A percentile compares a stretch with the other conserved stretches of the same genome.
Conservation (phyloP, 2,797 vertebrate genomes). For the Thripadectes ignobilis region DNA sequence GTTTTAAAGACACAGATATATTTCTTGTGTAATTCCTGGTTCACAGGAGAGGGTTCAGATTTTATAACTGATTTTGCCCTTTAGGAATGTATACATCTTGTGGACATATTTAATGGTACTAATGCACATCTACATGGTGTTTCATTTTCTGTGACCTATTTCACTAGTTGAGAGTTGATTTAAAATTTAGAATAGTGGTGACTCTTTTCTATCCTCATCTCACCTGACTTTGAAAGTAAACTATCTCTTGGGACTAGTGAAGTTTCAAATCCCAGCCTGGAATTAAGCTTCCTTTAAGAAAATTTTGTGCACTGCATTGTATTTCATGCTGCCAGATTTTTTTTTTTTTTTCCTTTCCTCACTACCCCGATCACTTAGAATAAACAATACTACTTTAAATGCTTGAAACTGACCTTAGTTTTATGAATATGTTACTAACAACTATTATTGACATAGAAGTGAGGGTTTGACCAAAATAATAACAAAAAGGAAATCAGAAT, state of each 20-base stretch:
- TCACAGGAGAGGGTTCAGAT: not conserved
- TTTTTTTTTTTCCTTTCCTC: not conserved
- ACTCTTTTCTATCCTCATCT: not conserved
- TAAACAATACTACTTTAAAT: not conserved
- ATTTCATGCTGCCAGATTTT: not conserved
- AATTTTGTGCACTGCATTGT: not conserved
- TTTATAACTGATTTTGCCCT: not conserved
- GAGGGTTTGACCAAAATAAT: not conserved
- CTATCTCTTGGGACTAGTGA: not conserved
- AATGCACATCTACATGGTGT: rapidly evolving
- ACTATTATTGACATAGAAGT: not conserved
- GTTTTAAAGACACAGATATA: not conserved
- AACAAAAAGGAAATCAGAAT: not conserved
- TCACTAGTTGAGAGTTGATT: not conserved
- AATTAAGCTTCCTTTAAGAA: not conserved
- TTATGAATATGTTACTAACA: not conserved
- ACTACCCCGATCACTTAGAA: not conserved
- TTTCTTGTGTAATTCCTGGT: not conserved
- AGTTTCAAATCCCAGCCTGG: not conserved
- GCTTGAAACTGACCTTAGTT: not conserved
- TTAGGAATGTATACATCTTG: not conserved
- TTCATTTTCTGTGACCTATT: not conserved
- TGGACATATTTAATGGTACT: not conserved
- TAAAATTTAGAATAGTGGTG: not conserved
- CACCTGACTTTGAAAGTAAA: not conserved